Conservation (phyloP, 1,140 invertebrate genomes). For the Lucilia cuprina region DNA sequence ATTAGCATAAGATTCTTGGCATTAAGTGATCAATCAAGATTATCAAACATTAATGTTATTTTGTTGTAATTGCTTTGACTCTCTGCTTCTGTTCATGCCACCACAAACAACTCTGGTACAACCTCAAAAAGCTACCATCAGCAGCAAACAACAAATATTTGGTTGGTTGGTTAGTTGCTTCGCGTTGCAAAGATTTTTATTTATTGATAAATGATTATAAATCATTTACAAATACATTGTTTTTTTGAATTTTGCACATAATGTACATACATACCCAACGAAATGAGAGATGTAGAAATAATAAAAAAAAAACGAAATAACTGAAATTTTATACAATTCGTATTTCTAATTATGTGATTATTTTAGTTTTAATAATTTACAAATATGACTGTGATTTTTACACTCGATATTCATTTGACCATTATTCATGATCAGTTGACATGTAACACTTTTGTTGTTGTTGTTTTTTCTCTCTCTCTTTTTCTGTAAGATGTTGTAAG, state of each 20-base stretch:
- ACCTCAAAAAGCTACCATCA: not conserved
- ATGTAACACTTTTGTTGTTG: not conserved
- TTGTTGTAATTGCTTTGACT: constrained; percentile 4
- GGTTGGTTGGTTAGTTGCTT: not conserved
- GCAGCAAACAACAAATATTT: not conserved
- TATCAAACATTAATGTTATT: not conserved
- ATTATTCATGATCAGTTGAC: constrained; percentile 11
- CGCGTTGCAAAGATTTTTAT: not conserved
- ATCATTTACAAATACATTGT: not conserved
- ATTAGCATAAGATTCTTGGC: not conserved
- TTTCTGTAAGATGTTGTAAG: not conserved
- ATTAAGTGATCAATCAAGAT: constrained; percentile 11
- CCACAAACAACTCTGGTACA: not conserved
- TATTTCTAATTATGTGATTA: not conserved
- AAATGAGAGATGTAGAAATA: no score
- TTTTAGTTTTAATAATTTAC: not conserved
- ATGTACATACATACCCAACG: not conserved
- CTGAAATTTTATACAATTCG: not conserved
- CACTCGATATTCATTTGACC: not conserved
- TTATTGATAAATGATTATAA: constrained; percentile 15
- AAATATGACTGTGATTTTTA: constrained; percentile 7
- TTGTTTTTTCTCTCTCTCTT: not conserved
- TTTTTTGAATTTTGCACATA: not conserved
- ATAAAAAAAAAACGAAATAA: no score
- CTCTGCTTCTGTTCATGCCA: not conserved